phyloP scores from a whole-genome alignment of 2,888 invertebrate genomes.

The Caenorhabditis virilis region DNA sequence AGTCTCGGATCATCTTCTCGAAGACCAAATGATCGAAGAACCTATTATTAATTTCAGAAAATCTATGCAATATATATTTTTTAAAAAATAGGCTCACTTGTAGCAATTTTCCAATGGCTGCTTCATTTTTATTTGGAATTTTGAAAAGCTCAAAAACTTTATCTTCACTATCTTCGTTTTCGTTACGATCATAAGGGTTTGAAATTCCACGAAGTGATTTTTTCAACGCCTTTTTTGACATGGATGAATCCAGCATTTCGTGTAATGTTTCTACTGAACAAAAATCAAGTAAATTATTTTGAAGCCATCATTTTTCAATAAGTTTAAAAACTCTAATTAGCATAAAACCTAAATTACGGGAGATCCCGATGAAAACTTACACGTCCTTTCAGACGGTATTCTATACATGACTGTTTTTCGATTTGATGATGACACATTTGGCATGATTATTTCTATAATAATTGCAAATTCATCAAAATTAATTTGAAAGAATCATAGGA shows the following conservation, averaged over 20 bases:
- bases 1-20: conserved; percentile 56
- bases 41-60: too few species aligned
- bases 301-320: neutral
- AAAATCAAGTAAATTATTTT: neutral
- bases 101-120: conserved; percentile 3
- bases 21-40: conserved; percentile 61
- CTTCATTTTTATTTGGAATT: conserved; percentile 60
- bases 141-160: conserved; percentile 62
- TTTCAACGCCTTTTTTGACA: conserved; percentile 38
- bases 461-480: neutral
- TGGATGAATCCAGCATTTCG: conserved; percentile 35
- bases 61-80: too few species aligned
- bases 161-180: conserved; percentile 27
- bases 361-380: too few species aligned
- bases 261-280: conserved; percentile 42
- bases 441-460: neutral
- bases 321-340: neutral
- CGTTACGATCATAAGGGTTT: conserved; percentile 46
- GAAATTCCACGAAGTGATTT: conserved; percentile 38
- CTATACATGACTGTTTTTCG: conserved; percentile 19
- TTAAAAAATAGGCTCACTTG: neutral
- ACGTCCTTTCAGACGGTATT: conserved; percentile 30
- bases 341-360: too few species aligned
- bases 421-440: neutral
- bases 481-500: neutral